Evolutionary conservation across 2,797 vertebrate species (phyloP), one percentile per base, ranked within the genome.

Genomic region (Cetoscarus ocellatus): DNA sequence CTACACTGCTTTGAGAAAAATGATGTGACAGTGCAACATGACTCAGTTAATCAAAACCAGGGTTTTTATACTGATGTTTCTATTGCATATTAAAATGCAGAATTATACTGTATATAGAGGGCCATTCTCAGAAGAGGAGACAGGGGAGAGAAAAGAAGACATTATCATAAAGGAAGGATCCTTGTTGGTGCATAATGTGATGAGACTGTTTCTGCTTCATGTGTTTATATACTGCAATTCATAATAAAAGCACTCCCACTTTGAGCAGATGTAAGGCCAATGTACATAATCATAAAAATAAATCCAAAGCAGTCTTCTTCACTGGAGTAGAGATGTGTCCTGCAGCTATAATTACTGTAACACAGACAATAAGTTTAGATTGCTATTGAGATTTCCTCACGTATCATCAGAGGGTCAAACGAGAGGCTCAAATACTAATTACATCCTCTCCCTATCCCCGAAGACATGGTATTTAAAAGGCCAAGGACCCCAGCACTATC

Each of bases 371-470:
- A 79, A 70, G 13, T 73, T 77, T 14, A 71, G 63, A 78, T 59
- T 66, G 68, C 59, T 55, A 48, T 56, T 65, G 72, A 85, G 60
- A 82, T 73, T 74, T 79, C 64, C 68, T 74, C 14, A 40, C 61
- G 73, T 79, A 50, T 82, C 72, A 82, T 88, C 59, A 69, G 42
- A 73, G 58, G 90, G 87, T 92, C 80, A 88, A 78, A 70, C 77
- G 70, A 74, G 73, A 79, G 86, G 77, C 84, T 75, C 19, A 78
- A 57, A 34, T 54, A 45, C 74, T 86, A 87, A 89, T 91, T 86
- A 85, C 40, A 68, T 67, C 65, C 51, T 44, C 51, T 62, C 49
- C 11, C 6, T 71, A 54, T 82, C 81, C 73, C 80, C 34, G 48
- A 68, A 67, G 80, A 86, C 79, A 67, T 60, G 53, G 56, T 84